Evolutionary conservation across 2,888 invertebrate species (phyloP), one percentile per base, ranked within the genome.

Genomic region (Mantis religiosa): DNA sequence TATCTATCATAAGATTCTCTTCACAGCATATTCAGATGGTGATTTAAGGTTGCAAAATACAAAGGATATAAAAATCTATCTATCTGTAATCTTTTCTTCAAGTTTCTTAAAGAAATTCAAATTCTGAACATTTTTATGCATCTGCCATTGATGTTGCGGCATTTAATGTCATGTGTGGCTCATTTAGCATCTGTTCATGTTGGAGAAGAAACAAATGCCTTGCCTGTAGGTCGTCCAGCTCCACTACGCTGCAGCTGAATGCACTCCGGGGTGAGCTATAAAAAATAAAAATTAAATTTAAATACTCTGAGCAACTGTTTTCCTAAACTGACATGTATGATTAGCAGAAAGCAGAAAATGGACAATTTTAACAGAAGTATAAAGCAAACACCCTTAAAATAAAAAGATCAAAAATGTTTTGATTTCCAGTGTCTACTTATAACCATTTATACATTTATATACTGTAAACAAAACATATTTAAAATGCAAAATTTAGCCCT

Each of bases 111-210:
- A 71, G 54, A 71, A 20, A 3, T 25, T 86, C 71, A 86, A 30
- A 87, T 71, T 30, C 28, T 25, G 34, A 82, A 87, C 71, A 94
- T 91, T 91, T 94, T 94, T 12, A 94, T 92, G 90, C 93, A 92
- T 86, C 93, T 92, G 90, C 93, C 93, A 82, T 93, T 93, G 85
- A 94, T 92, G 89, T 93, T 92, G 90, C 93, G 93, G 81, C 93
- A 92, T 90, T 93, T 93, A 90, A 93, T 92, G 90, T 93, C 93
- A 84, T 92, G 92, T 87, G 94, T 92, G 27, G 93, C 93, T 86
- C 94, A 91, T 91, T 94, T 94, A 2, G 94, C 94, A 89, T 94
- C 94, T 3, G 91, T 90, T 88, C 93, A 92, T 81, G 93, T 92
- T 8, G 92, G 91, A 90, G 94, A 94, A 20, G 93, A 92, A 54